These are phyloP conservation scores for Hirtodrosophila histrioides DNA, from an alignment of 2,888 invertebrate genomes.

Conservation along the genomic window DNA sequence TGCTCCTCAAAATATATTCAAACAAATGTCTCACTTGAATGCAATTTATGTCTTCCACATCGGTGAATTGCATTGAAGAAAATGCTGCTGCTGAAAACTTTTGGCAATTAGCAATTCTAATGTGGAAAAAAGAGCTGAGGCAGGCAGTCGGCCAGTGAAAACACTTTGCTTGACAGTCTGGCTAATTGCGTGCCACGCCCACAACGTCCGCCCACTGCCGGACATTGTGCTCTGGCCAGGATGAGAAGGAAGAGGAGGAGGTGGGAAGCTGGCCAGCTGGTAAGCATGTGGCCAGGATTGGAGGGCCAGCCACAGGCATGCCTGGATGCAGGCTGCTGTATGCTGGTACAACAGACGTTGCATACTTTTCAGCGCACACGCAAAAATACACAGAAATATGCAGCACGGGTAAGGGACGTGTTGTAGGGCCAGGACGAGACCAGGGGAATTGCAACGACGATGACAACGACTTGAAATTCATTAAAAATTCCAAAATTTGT, in stretches of 20 bases:
- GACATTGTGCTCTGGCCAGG: conserved; percentile 18
- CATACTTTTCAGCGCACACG: conserved; percentile 54
- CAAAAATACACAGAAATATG: conserved; percentile 62
- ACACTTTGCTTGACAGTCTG: conserved; percentile 73
- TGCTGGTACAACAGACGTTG: conserved; percentile 44
- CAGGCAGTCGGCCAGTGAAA: conserved; percentile 34
- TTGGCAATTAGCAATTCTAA: conserved; percentile 79
- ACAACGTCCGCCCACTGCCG: conserved; percentile 23
- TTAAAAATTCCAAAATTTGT: conserved; percentile 70
- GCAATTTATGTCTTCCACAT: conserved; percentile 61
- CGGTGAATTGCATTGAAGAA: conserved; percentile 65
- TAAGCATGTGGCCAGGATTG: conserved; percentile 16
- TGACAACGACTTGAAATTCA: conserved; percentile 67
- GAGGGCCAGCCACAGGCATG: conserved; percentile 34
- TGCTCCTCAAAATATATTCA: conserved; percentile 51
- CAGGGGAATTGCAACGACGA: conserved; percentile 50
- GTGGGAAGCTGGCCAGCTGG: neutral
- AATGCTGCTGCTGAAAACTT: conserved; percentile 67
- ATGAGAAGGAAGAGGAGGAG: neutral
- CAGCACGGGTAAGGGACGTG: conserved; percentile 10
- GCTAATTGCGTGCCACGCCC: conserved; percentile 73
- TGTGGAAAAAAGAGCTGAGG: conserved; percentile 47
- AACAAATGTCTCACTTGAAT: conserved; percentile 65
- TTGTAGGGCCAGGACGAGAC: conserved; percentile 5
- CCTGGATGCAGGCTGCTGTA: conserved; percentile 4